Conservation (phyloP, 2,888 invertebrate genomes). For the Aethes cnicana region DNA sequence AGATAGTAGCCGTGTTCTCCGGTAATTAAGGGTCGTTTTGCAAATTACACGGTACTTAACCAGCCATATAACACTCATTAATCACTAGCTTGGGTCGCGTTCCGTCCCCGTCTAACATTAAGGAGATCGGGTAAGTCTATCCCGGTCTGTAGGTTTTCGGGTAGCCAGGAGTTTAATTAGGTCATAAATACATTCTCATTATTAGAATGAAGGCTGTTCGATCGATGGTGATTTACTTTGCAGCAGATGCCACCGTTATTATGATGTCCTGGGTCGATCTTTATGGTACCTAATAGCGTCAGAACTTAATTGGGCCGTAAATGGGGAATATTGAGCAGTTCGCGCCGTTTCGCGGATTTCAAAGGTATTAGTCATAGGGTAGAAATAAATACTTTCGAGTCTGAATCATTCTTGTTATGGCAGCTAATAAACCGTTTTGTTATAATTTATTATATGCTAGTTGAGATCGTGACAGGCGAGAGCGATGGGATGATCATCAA, state of each 20-base stretch:
- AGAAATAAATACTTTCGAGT: background rate
- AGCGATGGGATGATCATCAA: no score
- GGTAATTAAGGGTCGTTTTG: slow-evolving; percentile 88
- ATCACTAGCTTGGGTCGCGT: slow-evolving; percentile 75
- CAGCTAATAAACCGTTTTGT: background rate
- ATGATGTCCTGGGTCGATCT: slow-evolving; percentile 44
- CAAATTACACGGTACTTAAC: slow-evolving; percentile 90
- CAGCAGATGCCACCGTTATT: slow-evolving; percentile 61
- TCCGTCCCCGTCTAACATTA: slow-evolving; percentile 53
- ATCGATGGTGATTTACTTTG: slow-evolving; percentile 42
- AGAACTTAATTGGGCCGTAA: slow-evolving; percentile 38
- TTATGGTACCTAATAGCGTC: slow-evolving; percentile 45
- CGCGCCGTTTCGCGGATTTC: background rate
- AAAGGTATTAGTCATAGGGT: background rate
- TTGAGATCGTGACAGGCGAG: background rate
- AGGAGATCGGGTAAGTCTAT: slow-evolving; percentile 38
- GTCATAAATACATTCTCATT: slow-evolving; percentile 82
- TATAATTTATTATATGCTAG: background rate
- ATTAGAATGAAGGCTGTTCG: slow-evolving; percentile 61
- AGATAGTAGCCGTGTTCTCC: slow-evolving; percentile 75
- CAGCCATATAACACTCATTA: slow-evolving; percentile 86
- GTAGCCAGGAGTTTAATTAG: slow-evolving; percentile 79
- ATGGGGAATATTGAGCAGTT: background rate
- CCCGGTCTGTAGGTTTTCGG: slow-evolving; percentile 52
- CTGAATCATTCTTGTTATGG: background rate